Evolutionary conservation across 2,113 vertebrate species (phyloP).

Genomic region (Fregetta grallaria): DNA sequence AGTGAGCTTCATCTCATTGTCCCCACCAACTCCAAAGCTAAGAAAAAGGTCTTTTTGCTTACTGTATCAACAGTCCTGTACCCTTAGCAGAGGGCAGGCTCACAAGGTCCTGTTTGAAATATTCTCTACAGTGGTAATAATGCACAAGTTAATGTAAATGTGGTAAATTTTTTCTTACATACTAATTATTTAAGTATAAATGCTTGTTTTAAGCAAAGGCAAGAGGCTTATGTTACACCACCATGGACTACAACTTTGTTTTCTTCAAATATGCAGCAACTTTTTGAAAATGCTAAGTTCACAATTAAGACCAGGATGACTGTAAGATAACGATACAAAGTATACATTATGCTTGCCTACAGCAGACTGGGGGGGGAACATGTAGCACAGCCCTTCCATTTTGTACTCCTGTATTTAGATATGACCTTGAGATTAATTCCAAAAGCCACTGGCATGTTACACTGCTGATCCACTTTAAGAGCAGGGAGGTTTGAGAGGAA

Average conservation of each 20-base stretch:
- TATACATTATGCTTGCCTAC: background rate
- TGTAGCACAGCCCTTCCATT: background rate
- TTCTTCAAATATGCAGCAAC: background rate
- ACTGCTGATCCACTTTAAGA: background rate
- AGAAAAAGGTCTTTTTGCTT: background rate
- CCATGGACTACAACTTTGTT: background rate
- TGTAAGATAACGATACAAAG: background rate
- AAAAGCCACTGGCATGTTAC: background rate
- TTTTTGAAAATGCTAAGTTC: background rate
- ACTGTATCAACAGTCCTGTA: background rate
- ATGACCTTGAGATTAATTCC: conserved; percentile 14
- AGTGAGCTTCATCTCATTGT: background rate
- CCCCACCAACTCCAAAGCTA: background rate
- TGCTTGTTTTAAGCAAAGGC: background rate
- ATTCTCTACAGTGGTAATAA: background rate
- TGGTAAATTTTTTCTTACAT: background rate
- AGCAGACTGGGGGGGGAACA: background rate
- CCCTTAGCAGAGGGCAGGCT: background rate
- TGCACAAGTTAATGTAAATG: background rate
- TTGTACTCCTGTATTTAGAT: background rate
- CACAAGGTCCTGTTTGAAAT: background rate
- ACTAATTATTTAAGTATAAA: background rate
- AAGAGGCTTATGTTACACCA: background rate
- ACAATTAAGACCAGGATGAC: background rate
- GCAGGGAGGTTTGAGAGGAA: background rate